Evolutionary conservation across 1,140 invertebrate genomes (phyloP).

Genomic region (Heterodera schachtii): DNA sequence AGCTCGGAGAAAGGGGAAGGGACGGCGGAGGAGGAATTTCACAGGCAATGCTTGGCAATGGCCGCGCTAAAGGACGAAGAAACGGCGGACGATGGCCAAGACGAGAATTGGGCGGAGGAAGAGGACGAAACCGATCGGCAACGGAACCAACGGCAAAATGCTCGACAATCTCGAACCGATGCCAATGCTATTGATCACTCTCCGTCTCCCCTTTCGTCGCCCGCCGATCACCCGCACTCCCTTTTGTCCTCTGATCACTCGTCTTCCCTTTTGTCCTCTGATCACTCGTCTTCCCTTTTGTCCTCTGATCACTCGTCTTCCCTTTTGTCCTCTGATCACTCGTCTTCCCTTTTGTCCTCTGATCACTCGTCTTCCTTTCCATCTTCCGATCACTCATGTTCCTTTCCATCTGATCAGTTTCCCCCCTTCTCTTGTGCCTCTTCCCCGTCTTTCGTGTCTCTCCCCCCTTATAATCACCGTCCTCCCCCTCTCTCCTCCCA

Average conservation of each 20-base stretch:
- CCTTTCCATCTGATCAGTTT: background rate
- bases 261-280: no score
- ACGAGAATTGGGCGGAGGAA: background rate
- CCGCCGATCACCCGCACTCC: no score
- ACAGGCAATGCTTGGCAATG: background rate
- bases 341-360: no score
- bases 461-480: background rate
- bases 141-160: background rate
- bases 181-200: no score
- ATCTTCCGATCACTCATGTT: no score
- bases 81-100: background rate
- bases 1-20: background rate
- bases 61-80: slow-evolving; percentile 14
- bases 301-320: no score
- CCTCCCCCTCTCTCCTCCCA: background rate
- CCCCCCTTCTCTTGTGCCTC: background rate
- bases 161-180: no score
- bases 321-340: no score
- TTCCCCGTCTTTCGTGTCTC: background rate
- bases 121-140: background rate
- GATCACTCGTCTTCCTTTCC: no score
- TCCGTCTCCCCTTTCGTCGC: no score
- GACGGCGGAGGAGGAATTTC: slow-evolving; percentile 12
- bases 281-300: no score
- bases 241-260: no score